These are phyloP conservation scores for Cynodonichthys magdalenae DNA, from an alignment of 2,797 vertebrate genomes.

Conservation along the genomic window DNA sequence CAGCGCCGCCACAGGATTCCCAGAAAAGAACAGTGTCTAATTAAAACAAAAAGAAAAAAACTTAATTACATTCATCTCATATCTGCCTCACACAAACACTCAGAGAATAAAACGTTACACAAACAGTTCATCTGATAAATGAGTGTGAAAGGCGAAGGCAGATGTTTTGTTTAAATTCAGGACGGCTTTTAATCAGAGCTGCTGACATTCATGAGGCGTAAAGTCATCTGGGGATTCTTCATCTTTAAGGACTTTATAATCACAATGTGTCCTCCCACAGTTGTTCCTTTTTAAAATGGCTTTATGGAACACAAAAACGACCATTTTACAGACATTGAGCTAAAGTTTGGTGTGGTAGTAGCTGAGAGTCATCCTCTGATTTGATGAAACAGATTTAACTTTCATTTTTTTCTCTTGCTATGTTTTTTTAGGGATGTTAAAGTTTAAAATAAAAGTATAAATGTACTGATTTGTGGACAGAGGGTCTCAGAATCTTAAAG, in stretches of 20 bases:
- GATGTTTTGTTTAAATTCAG: conserved; percentile 19
- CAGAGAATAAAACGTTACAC: conserved; percentile 61
- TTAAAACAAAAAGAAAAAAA: conserved; percentile 60
- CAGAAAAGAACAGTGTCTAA: conserved; percentile 80
- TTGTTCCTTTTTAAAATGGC: too few relatives aligned
- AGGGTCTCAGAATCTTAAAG: conserved; percentile 22
- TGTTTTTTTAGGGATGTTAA: conserved; percentile 32
- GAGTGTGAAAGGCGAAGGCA: conserved; percentile 52
- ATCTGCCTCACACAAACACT: conserved; percentile 37
- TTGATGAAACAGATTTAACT: not conserved
- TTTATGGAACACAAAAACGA: too few relatives aligned
- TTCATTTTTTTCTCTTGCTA: conserved; percentile 16
- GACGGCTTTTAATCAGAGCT: conserved; percentile 65
- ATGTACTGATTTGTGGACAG: conserved; percentile 37
- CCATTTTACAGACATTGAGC: too few relatives aligned
- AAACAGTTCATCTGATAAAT: conserved; percentile 70
- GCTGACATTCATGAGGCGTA: conserved; percentile 60
- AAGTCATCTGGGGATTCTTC: conserved; percentile 66
- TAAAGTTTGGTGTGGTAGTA: too few relatives aligned
- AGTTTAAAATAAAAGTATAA: conserved; percentile 6
- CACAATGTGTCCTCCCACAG: conserved; percentile 2
- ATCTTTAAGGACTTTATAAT: conserved; percentile 28
- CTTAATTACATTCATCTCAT: conserved; percentile 78
- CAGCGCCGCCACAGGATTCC: conserved; percentile 75
- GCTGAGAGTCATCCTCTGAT: not conserved